Percentiles rank a stretch among this genome's conserved stretches.
Conservation (phyloP, 2,888 invertebrate species). For the Troglohyphantes excavatus region DNA sequence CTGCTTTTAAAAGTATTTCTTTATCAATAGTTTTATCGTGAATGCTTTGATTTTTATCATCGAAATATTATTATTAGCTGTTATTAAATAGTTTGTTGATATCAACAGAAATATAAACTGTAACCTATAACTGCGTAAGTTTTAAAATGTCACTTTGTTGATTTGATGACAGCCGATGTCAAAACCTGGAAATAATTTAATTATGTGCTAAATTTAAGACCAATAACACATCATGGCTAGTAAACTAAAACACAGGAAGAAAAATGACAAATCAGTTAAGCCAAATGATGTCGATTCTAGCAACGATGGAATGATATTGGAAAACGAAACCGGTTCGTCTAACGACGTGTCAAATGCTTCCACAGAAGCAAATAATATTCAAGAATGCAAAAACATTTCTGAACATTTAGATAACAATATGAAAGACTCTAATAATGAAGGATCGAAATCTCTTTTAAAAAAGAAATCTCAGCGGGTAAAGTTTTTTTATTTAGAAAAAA, state of each 20-base stretch:
- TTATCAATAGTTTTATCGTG: no score
- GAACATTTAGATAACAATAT: neutral
- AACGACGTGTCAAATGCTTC: conserved; percentile 49
- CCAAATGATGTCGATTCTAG: conserved; percentile 18
- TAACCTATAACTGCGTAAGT: conserved; percentile 21
- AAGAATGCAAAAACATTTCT: neutral
- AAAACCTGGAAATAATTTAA: neutral
- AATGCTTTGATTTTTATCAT: neutral
- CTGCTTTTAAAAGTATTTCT: no score
- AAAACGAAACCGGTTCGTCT: conserved; percentile 17
- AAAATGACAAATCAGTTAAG: conserved; percentile 16
- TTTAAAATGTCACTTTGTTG: conserved; percentile 25
- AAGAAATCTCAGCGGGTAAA: conserved; percentile 23
- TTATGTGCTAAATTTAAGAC: conserved; percentile 7
- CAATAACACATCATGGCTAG: conserved; percentile 24
- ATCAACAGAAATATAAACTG: neutral
- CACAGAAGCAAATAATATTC: neutral
- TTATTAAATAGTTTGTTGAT: neutral
- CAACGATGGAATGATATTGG: neutral
- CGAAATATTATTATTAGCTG: neutral
- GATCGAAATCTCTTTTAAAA: neutral
- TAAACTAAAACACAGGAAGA: conserved; percentile 55
- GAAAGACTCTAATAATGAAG: conserved; percentile 2
- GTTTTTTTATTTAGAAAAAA: neutral
- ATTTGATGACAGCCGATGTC: conserved; percentile 3